Evolutionary conservation across 2,113 vertebrate genomes (phyloP), one percentile per base, ranked within the genome.

Genomic region (Pollimyrus isidori): DNA sequence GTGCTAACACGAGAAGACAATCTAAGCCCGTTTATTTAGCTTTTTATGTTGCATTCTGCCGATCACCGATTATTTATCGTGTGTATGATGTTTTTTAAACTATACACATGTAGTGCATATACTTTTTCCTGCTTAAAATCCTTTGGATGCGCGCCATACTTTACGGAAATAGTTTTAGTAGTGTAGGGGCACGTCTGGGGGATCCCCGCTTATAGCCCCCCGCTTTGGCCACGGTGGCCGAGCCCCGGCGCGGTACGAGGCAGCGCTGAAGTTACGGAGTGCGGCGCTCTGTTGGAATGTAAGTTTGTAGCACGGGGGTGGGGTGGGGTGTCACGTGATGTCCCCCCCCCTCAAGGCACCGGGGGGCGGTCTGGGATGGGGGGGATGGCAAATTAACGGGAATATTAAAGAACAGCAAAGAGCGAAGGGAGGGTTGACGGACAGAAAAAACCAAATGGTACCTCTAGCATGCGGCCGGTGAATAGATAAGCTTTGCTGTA

Each of bases 281-380:
- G 93, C 89, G 93, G 92, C 93, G 92, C 94, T 94, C 93, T 95
- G 93, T 91, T 94, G 95, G 95, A 96, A 96, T 95, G 94, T 93
- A 50, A 90, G 92, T 95, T 91, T 92, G 93, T 92, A 92, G 90
- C 92, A 39, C 69, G 11, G 69, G 69, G 56, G 53, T 56, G 65
- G 94, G 94, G 94, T 56, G 84, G 65, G 53, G 53, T 56, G 19
- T 90, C 92, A 96, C 95, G 95, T 96, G 95, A 95, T 90, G 15
- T 46, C 10, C 92, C 94, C 94, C 93, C 89, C 86, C n/a, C n/a
- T n/a, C n/a, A n/a, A n/a, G n/a, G n/a, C n/a, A n/a, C n/a, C n/a
- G n/a, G n/a, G 30, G 6, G 23, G 56, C 21, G 56, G 56, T 58
- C 56, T 58, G 56, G 56, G 56, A n/a, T n/a, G 58, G 58, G 69